A percentile compares a stretch with the other conserved stretches of the same genome.
Conservation (phyloP, 2,113 vertebrate genomes). For the Pseudopodoces humilis region DNA sequence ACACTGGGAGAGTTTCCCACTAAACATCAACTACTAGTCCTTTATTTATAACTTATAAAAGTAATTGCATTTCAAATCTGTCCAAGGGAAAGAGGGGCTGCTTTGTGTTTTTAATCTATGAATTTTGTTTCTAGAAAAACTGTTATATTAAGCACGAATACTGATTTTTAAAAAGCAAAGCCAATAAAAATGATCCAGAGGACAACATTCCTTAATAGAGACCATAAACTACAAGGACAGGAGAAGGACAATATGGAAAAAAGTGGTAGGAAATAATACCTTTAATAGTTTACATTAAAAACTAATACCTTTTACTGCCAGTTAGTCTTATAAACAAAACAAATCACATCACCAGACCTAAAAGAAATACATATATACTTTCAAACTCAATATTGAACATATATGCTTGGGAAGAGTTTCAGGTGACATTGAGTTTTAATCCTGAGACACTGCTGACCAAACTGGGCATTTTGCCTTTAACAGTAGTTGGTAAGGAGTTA, state of each 20-base stretch:
- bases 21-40: slow-evolving; percentile 7
- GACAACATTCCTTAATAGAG: slow-evolving; percentile 28
- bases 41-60: slow-evolving; percentile 35
- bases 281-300: too few species aligned
- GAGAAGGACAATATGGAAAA: background rate
- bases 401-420: background rate
- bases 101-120: background rate
- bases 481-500: background rate
- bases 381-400: background rate
- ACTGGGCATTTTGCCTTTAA: background rate
- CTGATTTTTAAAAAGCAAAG: slow-evolving; percentile 37
- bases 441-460: background rate
- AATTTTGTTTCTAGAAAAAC: slow-evolving; percentile 15
- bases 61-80: background rate
- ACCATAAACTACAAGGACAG: slow-evolving; percentile 13
- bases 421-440: background rate
- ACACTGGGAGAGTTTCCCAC: slow-evolving; percentile 38
- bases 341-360: background rate
- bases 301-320: background rate
- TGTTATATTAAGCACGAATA: slow-evolving; percentile 24
- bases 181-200: slow-evolving; percentile 42
- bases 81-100: background rate
- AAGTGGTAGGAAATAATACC: background rate
- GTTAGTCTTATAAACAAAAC: background rate
- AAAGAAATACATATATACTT: background rate